These are phyloP conservation scores for Xerus inauris DNA, from an alignment of 2,113 vertebrate genomes.

Conservation along the genomic window DNA sequence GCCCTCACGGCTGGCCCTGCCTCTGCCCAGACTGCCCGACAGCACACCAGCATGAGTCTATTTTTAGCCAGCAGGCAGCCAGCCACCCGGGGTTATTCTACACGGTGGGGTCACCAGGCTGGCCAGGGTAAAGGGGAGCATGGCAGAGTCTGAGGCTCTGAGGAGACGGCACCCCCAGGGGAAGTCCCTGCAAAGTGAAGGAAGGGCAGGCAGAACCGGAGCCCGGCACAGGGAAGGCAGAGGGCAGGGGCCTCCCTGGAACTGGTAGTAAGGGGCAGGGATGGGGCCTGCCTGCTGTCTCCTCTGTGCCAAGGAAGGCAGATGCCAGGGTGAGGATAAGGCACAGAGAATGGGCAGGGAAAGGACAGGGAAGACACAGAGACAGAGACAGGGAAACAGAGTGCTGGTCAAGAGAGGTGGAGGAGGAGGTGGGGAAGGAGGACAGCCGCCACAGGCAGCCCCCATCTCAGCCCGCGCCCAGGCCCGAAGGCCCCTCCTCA, in stretches of 20 bases:
- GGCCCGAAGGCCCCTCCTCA: background rate
- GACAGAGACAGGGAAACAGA: background rate
- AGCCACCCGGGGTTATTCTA: constrained; percentile 31
- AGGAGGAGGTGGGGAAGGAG: background rate
- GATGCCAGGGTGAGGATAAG: background rate
- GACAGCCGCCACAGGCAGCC: too few species aligned
- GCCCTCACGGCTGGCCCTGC: background rate
- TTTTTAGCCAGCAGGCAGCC: constrained; percentile 46
- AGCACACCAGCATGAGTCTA: background rate
- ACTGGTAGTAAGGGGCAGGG: rapidly evolving
- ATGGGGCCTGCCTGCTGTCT: background rate
- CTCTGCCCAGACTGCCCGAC: background rate
- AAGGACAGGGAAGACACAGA: background rate
- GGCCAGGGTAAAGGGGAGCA: constrained; percentile 7
- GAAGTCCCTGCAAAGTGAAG: rapidly evolving
- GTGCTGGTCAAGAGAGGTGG: background rate
- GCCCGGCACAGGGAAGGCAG: background rate
- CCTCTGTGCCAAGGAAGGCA: background rate
- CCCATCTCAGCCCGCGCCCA: too few species aligned
- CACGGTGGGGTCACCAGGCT: constrained; percentile 22
- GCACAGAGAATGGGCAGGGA: background rate
- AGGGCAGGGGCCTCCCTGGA: background rate
- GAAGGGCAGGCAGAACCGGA: background rate
- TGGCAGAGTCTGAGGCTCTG: background rate
- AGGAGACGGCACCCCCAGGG: background rate